A percentile compares a stretch with the other conserved stretches of the same genome.
These are phyloP conservation scores for Chaetophractus vellerosus DNA, from an alignment of 2,797 vertebrate genomes.

Conservation along the genomic window DNA sequence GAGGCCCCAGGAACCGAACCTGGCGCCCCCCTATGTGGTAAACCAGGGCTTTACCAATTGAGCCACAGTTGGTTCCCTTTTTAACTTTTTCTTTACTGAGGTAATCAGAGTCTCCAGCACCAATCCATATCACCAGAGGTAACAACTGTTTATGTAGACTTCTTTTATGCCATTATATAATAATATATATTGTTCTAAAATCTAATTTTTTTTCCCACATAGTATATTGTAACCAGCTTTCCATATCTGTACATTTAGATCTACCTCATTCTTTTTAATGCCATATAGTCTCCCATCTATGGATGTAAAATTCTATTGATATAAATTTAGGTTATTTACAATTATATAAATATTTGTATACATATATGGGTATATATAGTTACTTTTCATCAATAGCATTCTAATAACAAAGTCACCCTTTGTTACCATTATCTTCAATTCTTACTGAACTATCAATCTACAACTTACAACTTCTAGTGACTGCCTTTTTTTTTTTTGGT, in stretches of 20 bases:
- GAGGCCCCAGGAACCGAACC: no score
- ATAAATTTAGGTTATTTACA: slow-evolving; percentile 28
- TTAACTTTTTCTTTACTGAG: not conserved
- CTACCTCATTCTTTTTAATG: slow-evolving; percentile 39
- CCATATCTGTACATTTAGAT: not conserved
- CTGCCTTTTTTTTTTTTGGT: not conserved
- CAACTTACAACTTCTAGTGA: slow-evolving; percentile 34
- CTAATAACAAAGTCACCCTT: not conserved
- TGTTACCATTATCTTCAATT: not conserved
- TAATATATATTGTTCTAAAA: slow-evolving; percentile 10
- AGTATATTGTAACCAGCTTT: not conserved
- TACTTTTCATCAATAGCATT: slow-evolving; percentile 36
- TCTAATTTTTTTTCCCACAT: slow-evolving; percentile 47
- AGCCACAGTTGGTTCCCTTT: no score
- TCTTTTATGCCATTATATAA: not conserved
- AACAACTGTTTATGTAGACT: not conserved
- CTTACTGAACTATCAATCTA: slow-evolving; percentile 13
- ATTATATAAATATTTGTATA: slow-evolving; percentile 37
- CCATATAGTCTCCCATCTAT: not conserved
- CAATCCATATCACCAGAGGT: not conserved
- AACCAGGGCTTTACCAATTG: no score
- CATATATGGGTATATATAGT: not conserved
- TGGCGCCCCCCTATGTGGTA: no score
- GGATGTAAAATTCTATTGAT: not conserved
- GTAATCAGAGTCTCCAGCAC: not conserved